Evolutionary conservation across 1,140 invertebrate genomes (phyloP), one percentile per base, ranked within the genome.

Genomic region (Drosophila rufa): DNA sequence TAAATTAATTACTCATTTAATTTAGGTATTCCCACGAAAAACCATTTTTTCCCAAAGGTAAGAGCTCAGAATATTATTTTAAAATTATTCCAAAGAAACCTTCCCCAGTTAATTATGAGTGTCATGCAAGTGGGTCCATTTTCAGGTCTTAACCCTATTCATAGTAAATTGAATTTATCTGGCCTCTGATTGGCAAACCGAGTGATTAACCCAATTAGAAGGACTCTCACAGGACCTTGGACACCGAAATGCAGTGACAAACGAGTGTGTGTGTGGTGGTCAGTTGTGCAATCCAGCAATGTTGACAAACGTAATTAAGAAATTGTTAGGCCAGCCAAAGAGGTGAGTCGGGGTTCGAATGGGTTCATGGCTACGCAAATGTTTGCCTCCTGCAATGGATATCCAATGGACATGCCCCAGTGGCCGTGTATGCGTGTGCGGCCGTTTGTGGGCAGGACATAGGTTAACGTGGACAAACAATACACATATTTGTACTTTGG

Each of bases 271-370:
- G 38, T 47, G 36, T 42, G 47, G 47, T 68, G 75, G 74, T 66
- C 60, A 56, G 33, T 42, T 59, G 62, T 46, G 75, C 38, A 47
- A 53, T 27, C 36, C 33, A 7, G 30, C 45, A 40, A 55, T 78
- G 75, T 71, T 62, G 75, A 79, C 75, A 79, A 71, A 79, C 76
- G 75, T 65, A 79, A 79, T 79, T 79, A 79, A 79, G 76, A 79
- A 73, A 79, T 73, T 79, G 76, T 55, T 61, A 38, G 55, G 17
- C 40, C 50, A 33, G 38, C 1, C 38, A 36, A 30, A 25, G 25
- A 15, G 15, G 30, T n/a, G 19, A 4, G 38, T 12, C 12, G 38
- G 11, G 19, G 30, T 25, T 25, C 22, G 22, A 0, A 25, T 22
- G 22, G 22, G 40, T 7, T 25, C 33, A 40, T 22, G 47, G 36